Evolutionary conservation across 2,888 invertebrate genomes (phyloP).

Genomic region (Morpho deidamia): DNA sequence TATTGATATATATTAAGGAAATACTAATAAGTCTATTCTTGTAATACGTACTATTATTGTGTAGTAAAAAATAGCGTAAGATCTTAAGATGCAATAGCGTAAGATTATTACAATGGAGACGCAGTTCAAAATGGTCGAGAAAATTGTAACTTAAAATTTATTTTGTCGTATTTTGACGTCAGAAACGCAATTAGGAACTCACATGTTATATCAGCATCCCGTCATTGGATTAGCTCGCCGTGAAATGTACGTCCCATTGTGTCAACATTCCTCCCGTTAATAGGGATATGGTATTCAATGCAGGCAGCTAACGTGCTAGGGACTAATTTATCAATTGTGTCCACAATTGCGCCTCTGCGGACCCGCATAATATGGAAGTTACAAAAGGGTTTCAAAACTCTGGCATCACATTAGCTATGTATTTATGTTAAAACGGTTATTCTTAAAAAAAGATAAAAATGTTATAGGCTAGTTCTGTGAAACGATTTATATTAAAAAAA

Average conservation of each 20-base stretch:
- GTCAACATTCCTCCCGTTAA: conserved; percentile 22
- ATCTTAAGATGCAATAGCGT: too few relatives aligned
- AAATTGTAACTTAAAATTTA: too few relatives aligned
- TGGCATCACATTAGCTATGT: conserved; percentile 1
- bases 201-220: conserved; percentile 10
- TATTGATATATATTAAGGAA: too few relatives aligned
- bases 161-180: not conserved
- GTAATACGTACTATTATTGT: too few relatives aligned
- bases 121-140: too few relatives aligned
- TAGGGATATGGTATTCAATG: conserved; percentile 25
- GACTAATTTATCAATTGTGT: conserved; percentile 24
- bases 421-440: conserved; percentile 6
- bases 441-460: not conserved
- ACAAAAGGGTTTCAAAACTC: conserved; percentile 2
- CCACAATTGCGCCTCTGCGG: conserved; percentile 10
- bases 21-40: too few relatives aligned
- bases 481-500: too few relatives aligned
- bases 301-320: conserved; percentile 20
- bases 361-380: conserved; percentile 6
- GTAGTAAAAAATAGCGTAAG: too few relatives aligned
- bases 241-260: conserved; percentile 15
- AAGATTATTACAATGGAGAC: too few relatives aligned
- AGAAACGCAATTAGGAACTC: conserved; percentile 1
- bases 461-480: too few relatives aligned
- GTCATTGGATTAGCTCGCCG: conserved; percentile 18